Evolutionary conservation across 1,140 invertebrate species (phyloP).

Genomic region (Ditylenchus dipsaci): DNA sequence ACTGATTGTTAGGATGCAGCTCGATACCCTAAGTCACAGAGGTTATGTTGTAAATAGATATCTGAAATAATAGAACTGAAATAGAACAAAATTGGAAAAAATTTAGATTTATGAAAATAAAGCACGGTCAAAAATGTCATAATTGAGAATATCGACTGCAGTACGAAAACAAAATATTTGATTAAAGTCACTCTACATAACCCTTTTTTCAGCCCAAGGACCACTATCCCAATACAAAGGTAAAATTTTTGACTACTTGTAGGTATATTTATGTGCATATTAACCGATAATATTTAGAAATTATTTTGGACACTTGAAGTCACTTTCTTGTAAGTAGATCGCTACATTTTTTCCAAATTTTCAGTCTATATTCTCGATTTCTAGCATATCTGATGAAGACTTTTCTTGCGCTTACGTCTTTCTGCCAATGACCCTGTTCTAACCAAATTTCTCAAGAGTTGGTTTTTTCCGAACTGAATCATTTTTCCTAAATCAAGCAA

Average conservation of each 20-base stretch:
- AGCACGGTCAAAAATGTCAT: no score
- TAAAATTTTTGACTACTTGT: no score
- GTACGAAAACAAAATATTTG: no score
- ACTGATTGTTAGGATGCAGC: no score
- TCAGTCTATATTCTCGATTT: slow-evolving; percentile 8
- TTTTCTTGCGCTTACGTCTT: slow-evolving; percentile 15
- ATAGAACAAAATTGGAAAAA: no score
- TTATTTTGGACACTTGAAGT: slow-evolving; percentile 47
- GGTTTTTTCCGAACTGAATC: not conserved
- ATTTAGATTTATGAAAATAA: no score
- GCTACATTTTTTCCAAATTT: not conserved
- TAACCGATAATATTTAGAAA: slow-evolving; percentile 13
- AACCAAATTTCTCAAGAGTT: slow-evolving; percentile 27
- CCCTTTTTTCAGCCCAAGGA: slow-evolving; percentile 35
- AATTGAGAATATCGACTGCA: no score
- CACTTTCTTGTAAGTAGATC: slow-evolving; percentile 37
- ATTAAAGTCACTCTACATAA: not conserved
- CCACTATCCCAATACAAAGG: slow-evolving; percentile 45
- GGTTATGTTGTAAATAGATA: no score
- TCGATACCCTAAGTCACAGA: no score
- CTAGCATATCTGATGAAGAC: slow-evolving; percentile 43
- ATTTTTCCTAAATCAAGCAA: slow-evolving; percentile 4
- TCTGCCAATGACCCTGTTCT: slow-evolving; percentile 38
- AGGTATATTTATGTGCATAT: no score
- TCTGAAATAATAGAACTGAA: no score